Conservation (phyloP, 2,797 vertebrate species). For the Xiphorhynchus erythropygius region DNA sequence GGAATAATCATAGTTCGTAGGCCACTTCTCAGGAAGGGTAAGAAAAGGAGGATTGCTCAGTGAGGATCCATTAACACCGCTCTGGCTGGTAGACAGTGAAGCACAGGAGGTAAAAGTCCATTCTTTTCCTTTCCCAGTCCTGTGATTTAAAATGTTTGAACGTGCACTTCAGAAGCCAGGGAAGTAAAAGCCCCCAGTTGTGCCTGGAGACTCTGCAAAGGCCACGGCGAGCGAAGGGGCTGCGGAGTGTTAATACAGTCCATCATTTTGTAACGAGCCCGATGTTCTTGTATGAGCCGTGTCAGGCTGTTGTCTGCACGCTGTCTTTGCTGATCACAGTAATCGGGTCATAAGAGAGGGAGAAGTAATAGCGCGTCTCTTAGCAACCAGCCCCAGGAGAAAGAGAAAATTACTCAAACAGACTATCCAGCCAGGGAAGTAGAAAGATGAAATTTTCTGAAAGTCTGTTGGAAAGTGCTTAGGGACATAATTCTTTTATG, state of each 20-base stretch:
- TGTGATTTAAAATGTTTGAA: conserved; percentile 53
- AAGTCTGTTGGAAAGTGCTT: conserved; percentile 66
- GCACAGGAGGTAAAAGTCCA: conserved; percentile 40
- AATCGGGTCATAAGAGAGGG: conserved; percentile 78
- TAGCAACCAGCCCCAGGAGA: conserved; percentile 80
- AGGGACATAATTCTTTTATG: conserved; percentile 46
- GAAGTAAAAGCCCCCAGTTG: conserved; percentile 43
- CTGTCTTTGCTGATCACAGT: conserved; percentile 74
- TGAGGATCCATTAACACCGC: neutral
- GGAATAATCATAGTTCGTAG: neutral
- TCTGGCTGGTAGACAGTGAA: neutral
- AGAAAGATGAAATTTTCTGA: conserved; percentile 71
- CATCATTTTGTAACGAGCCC: conserved; percentile 54
- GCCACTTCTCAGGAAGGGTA: neutral
- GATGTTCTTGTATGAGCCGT: conserved; percentile 30
- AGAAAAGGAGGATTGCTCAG: neutral
- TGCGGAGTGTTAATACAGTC: conserved; percentile 62
- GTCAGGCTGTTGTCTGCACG: conserved; percentile 67
- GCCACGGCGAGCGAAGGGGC: neutral
- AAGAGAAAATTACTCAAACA: conserved; percentile 77
- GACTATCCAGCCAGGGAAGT: conserved; percentile 66
- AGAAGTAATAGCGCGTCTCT: conserved; percentile 77
- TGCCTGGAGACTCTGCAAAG: conserved; percentile 42
- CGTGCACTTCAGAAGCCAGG: conserved; percentile 1
- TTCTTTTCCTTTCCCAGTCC: conserved; percentile 47